A percentile compares a stretch with the other conserved stretches of the same genome.
These are phyloP conservation scores for Penaeus chinensis DNA, from an alignment of 1,140 invertebrate genomes.

Conservation along the genomic window DNA sequence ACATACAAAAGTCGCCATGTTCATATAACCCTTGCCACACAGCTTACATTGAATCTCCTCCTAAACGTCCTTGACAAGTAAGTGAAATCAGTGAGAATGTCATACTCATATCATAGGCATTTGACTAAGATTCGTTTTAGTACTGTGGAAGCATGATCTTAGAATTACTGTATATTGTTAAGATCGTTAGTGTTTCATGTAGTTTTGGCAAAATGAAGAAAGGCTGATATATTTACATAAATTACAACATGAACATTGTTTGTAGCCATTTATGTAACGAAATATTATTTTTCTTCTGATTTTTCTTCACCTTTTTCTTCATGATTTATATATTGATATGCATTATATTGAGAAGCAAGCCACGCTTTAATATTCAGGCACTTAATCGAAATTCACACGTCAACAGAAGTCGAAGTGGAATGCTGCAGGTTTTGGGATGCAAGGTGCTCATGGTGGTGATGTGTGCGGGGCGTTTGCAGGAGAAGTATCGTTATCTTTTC, in stretches of 20 bases:
- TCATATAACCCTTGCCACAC: slow-evolving; percentile 73
- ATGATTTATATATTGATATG: too few relatives aligned
- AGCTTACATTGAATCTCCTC: slow-evolving; percentile 74
- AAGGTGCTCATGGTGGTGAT: slow-evolving; percentile 76
- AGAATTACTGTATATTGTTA: too few relatives aligned
- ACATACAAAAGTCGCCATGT: slow-evolving; percentile 66
- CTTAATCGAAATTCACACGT: not conserved
- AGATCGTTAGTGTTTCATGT: too few relatives aligned
- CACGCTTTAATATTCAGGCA: slow-evolving; percentile 56
- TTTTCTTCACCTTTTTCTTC: too few relatives aligned
- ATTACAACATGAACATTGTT: too few relatives aligned
- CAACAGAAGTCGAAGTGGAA: slow-evolving; percentile 69
- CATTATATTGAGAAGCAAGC: not conserved
- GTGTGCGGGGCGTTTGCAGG: slow-evolving; percentile 73
- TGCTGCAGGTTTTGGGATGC: slow-evolving; percentile 72
- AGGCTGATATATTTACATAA: too few relatives aligned
- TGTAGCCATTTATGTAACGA: too few relatives aligned
- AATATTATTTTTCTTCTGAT: too few relatives aligned
- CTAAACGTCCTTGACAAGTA: slow-evolving; percentile 77
- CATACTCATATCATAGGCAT: too few relatives aligned
- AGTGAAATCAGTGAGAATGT: slow-evolving; percentile 60
- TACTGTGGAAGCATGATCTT: too few relatives aligned
- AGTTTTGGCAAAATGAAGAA: too few relatives aligned
- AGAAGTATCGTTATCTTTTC: slow-evolving; percentile 77
- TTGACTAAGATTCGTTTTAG: too few relatives aligned